Base-by-base conservation (phyloP, 2,888 invertebrate genomes). In the Clostera curtula region DNA sequence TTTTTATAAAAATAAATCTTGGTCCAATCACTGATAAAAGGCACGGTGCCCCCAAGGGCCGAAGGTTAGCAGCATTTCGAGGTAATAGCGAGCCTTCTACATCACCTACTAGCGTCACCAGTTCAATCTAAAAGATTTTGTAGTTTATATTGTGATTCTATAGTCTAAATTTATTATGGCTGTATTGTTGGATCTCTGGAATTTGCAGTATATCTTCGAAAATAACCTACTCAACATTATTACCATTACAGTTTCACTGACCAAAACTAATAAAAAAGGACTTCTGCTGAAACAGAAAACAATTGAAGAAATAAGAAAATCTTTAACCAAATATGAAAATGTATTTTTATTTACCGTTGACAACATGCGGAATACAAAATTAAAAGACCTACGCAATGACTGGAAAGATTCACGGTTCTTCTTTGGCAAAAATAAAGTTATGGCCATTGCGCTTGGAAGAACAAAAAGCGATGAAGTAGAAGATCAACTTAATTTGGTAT, bases 341-440 rank as follows among this genome's bases (percentile, higher is more conserved):
- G 88, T 98, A 45, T 97, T 95, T 69, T 86, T 97, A 4, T 96
- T 98, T 68, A 92, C 93, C 23, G 92, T 94, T 10, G 89, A 92
- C 55, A 97, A 98, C 67, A 95, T 97, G 94, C 86, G 98, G 36
- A 98, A 96, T 64, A 90, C 89, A 42, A 91, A 93, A 60, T 76
- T 98, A 38, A 95, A 97, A 73, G 92, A 93, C 46, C 84, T 98
- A 4, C 85, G 97, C 19, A 88, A 88, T 43, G 90, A 95, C 52
- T 97, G 97, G 96, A 91, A 90, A 53, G 92, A 94, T 47, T 96
- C 97, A 33, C 87, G 95, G 61, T 96, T 98, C 73, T 95, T 97
- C 74, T 96, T 98, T 76, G 98, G 98, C 0, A 99, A 98, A 83
- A 98, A 97, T 66, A 96, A 95, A 80, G 92, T 99, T 2, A 95